Evolutionary conservation across 2,797 vertebrate species (phyloP), one percentile per base, ranked within the genome.

Genomic region (Falco novaeseelandiae): DNA sequence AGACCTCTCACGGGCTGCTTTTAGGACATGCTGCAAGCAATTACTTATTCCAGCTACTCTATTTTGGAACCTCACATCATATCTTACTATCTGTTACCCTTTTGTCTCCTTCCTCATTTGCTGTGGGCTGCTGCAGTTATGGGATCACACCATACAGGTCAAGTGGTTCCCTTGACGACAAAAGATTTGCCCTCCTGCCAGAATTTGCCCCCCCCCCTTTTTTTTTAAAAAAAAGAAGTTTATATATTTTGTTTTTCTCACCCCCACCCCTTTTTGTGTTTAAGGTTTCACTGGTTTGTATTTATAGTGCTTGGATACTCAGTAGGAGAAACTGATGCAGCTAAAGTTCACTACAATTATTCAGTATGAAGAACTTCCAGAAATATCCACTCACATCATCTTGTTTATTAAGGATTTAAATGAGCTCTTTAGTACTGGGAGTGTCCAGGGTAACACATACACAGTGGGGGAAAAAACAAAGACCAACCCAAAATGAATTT

Each of bases 241-340:
- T 57, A 59, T 32, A 4, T 72, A 66, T 77, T 96, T 82, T 42
- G 18, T 44, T 94, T 89, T 63, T 58, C 59, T 85, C 36, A 55
- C 26, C 46, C 57, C 49, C 46, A 54, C 12, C 40, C 19, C n/a
- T 38, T 89, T 91, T 52, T 78, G 76, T 85, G 81, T 83, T 87
- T 72, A 78, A 81, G 51, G 40, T 80, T 92, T 83, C 81, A 71
- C 58, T 69, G 34, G 67, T 62, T 81, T 93, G 58, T 92, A 94
- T 95, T 95, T 97, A 87, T 74, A 93, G 84, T 72, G 82, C 90
- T 96, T 97, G 92, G 94, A 90, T 46, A 94, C 70, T 46, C 5
- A 3, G 88, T 54, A 95, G 80, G 77, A 89, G 83, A 91, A 95
- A 92, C 25, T 85, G 87, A 89, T 93, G 92, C 65, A 83, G 87